Evolutionary conservation across 2,888 invertebrate genomes (phyloP), one percentile per base, ranked within the genome.

Genomic region (Halictus ligatus): DNA sequence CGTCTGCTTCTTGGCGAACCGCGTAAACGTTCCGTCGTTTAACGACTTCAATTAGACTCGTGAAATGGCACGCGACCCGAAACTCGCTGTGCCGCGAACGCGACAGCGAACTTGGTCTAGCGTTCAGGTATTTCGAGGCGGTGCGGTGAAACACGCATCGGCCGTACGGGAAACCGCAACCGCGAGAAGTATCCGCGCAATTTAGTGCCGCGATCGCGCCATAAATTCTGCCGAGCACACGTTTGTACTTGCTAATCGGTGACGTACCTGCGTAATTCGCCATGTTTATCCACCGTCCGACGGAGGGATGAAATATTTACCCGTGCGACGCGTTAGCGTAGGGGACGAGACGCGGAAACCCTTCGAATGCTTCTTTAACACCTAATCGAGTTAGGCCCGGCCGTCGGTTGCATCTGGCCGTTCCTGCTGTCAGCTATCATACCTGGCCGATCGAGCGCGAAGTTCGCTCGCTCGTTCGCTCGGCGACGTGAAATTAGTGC

Each of bases 331-430:
- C 40, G 54, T 5, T 58, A 75, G 67, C 54, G 78, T 67, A 69
- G 78, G 83, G 80, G 75, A 21, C 81, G 81, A 85, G 81, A 78
- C 64, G 60, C 76, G 50, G 94, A 95, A 94, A 88, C 93, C 94
- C 76, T 91, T 89, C 80, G 84, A 92, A 89, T 84, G 76, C 88
- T 80, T 88, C 84, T 90, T 90, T 91, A 89, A 86, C 81, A 77
- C 54, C 85, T 94, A 95, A 95, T 94, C 89, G 85, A 94, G 94
- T 95, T 94, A 95, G 43, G 29, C 83, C 71, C 83, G 15, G 82
- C 54, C 60, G 81, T 84, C 69, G 82, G 82, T 84, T 81, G 83
- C 76, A n/a, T n/a, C 69, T 76, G 84, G 64, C 80, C 81, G 78
- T 90, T 85, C 87, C 78, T 72, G 73, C 25, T 29, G 75, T 81